Base-by-base conservation (phyloP, 2,888 invertebrate species). In the Hirudinaria manillensis region DNA sequence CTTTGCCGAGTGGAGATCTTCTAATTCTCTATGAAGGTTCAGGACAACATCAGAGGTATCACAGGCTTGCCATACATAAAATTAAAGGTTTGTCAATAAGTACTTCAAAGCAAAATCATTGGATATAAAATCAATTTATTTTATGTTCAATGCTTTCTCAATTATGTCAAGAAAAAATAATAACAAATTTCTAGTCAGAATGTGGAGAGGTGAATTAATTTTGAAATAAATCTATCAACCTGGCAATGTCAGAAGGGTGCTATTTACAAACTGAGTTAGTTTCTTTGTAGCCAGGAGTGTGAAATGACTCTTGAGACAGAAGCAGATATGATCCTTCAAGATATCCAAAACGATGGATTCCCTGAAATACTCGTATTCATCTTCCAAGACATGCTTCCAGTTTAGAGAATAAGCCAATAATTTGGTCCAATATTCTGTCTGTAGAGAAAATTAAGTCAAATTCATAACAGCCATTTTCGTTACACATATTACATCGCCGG, bases 251-350 rank as follows among this genome's bases (percentile, higher is more conserved):
- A 61, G 29, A 61, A 61, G 6, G 24, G 10, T 61, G 61, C 29
- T 61, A 61, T 61, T 61, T 61, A 61, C 29, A 61, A 61, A 61
- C 24, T 27, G 24, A 61, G 61, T 29, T 27, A 61, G 13, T 61
- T 29, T 24, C 29, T 61, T 61, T 4, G 29, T 29, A n/a, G 61
- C 61, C 2, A 24, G 21, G n/a, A 61, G 61, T 61, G 61, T 27
- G 29, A 61, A 61, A 61, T 29, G 61, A 61, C 29, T 61, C 19
- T 29, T 61, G 24, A 61, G 29, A 10, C 24, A 61, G 10, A 61
- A 61, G 29, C 61, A n/a, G n/a, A 61, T 61, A 10, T 61, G 61
- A 19, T 61, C 61, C 19, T n/a, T 27, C 13, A 61, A 61, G 19
- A 61, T 61, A 29, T 61, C 61, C 24, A 61, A 61, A 2, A 61